These are phyloP conservation scores for Podarcis raffonei DNA, from an alignment of 2,113 vertebrate genomes.

Conservation along the genomic window DNA sequence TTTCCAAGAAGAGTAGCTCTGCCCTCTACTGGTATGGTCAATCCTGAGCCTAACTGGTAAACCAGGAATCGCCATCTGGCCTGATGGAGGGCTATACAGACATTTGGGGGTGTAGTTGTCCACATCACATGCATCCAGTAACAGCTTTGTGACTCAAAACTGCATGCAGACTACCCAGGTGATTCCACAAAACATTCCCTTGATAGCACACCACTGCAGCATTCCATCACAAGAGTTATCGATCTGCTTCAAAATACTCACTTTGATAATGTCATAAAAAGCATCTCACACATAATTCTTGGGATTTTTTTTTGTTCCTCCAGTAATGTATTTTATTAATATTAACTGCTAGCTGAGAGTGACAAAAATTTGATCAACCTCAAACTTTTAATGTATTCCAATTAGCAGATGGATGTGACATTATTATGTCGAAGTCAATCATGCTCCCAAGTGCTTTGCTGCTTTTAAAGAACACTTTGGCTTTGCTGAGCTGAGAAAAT, in stretches of 20 bases:
- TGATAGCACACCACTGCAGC: not conserved
- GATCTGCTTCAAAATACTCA: slow-evolving; percentile 6
- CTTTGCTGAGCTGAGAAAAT: not conserved
- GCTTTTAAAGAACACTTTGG: slow-evolving; percentile 22
- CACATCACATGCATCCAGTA: not conserved
- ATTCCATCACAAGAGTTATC: not conserved
- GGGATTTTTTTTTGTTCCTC: rapidly evolving
- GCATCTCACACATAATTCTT: slow-evolving; percentile 8
- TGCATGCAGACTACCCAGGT: not conserved
- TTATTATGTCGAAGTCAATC: slow-evolving; percentile 16
- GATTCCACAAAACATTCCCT: not conserved
- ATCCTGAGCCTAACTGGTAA: not conserved
- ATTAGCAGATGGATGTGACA: not conserved
- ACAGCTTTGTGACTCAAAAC: not conserved
- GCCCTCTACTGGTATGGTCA: not conserved
- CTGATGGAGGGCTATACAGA: not conserved
- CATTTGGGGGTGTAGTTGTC: not conserved
- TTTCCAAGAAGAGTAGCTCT: not conserved
- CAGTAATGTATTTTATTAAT: slow-evolving; percentile 27
- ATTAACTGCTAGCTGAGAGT: slow-evolving; percentile 29
- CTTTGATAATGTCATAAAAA: slow-evolving; percentile 27
- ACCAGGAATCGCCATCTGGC: not conserved
- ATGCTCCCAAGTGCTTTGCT: not conserved
- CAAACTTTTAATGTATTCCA: slow-evolving; percentile 35
- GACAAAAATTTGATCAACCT: slow-evolving; percentile 28